Evolutionary conservation across 2,113 vertebrate species (phyloP), one percentile per base, ranked within the genome.

Genomic region (Podocnemis expansa): DNA sequence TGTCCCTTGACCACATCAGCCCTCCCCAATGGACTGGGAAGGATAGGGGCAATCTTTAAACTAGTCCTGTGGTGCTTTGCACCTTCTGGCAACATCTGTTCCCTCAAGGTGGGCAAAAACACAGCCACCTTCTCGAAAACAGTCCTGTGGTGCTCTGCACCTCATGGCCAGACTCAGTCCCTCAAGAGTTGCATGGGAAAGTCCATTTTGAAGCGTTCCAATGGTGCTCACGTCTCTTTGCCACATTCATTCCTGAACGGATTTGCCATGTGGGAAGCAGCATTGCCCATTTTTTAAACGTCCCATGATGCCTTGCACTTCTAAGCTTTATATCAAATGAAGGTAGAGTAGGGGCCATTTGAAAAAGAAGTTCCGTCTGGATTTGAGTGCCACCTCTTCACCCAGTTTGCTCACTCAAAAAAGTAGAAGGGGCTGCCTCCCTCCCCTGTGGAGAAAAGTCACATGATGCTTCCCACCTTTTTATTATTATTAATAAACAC

Each of bases 61-160:
- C 85, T 5, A 75, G 93, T 92, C 90, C 94, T 93, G 67, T 16
- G 94, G 95, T 91, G 92, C 96, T 96, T 94, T 34, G 96, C 89
- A 88, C 95, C 91, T 16, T 10, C 0, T 12, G 58, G 89, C 80
- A 5, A 0, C 24, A 60, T 38, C 84, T 0, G 0, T 73, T 25
- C 89, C 87, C 4, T 0, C 25, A 43, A 43, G 75, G 85, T 8
- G 2, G 1, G 8, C 87, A 52, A 82, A 56, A 92, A 67, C 49
- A 55, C 41, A 22, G 95, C 93, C 83, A 83, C 85, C 60, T 1
- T 17, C 82, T 79, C 5, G 31, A 89, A 58, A 90, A 91, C 47
- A 93, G 89, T 96, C 89, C 51, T 13, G 43, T 0, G 54, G 94
- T 90, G 96, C 96, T 97, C 94, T 21, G 96, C 95, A 93, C 95